Conservation (phyloP, 2,113 vertebrate genomes). For the Osmerus mordax region DNA sequence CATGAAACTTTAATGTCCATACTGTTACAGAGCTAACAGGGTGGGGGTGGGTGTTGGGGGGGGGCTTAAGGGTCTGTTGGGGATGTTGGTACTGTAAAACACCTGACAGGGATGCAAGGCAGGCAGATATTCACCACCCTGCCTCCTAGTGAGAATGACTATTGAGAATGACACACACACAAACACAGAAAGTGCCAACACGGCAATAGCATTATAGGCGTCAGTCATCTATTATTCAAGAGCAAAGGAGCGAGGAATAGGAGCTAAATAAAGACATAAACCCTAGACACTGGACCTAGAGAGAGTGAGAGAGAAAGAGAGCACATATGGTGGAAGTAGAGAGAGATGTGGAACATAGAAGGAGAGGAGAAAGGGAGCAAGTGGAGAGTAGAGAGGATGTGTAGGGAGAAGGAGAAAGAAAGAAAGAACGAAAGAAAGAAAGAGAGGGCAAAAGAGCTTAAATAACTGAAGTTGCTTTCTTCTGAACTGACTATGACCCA, state of each 20-base stretch:
- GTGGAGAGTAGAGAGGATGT: not conserved
- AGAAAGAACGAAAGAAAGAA: not conserved
- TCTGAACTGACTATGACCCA: constrained; percentile 35
- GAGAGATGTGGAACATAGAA: not conserved
- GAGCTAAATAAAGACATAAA: constrained; percentile 52
- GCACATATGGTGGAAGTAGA: not conserved
- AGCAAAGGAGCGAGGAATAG: constrained; percentile 34
- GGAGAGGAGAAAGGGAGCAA: not conserved
- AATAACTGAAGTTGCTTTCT: constrained; percentile 43
- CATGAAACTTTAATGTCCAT: constrained; percentile 61
- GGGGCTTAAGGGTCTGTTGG: not conserved
- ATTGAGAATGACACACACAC: constrained; percentile 5
- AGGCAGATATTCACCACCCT: constrained; percentile 11
- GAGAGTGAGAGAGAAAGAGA: not conserved
- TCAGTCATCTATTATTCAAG: constrained; percentile 69
- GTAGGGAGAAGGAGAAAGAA: not conserved
- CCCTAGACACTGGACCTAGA: constrained; percentile 19
- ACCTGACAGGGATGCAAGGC: constrained; percentile 1
- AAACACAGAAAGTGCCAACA: constrained; percentile 48
- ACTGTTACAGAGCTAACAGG: constrained; percentile 46
- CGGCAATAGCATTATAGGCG: constrained; percentile 57
- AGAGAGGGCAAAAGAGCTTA: constrained; percentile 33
- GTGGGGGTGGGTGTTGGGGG: constrained; percentile 9
- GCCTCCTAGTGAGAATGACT: no score
- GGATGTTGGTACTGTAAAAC: not conserved